Percentiles rank a stretch among this genome's conserved stretches.
Conservation (phyloP, 2,113 vertebrate species). For the Oxyura jamaicensis region DNA sequence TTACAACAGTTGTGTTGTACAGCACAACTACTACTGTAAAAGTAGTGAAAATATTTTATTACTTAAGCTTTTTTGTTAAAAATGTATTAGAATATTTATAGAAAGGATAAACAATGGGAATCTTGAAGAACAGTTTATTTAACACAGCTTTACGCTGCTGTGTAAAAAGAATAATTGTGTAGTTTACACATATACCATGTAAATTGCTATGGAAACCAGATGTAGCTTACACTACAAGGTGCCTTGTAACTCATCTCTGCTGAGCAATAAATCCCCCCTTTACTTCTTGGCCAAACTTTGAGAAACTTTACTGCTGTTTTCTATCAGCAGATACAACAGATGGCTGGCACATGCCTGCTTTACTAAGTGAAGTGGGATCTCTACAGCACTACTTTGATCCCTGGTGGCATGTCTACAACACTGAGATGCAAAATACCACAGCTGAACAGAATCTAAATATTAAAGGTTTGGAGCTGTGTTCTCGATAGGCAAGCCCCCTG, state of each 20-base stretch:
- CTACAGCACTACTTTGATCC: slow-evolving; percentile 84
- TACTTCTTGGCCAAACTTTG: slow-evolving; percentile 80
- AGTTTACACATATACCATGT: slow-evolving; percentile 73
- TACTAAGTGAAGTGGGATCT: slow-evolving; percentile 80
- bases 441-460: slow-evolving; percentile 79
- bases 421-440: slow-evolving; percentile 85
- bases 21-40: neutral
- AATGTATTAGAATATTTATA: slow-evolving; percentile 32
- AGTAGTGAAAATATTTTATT: neutral
- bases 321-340: slow-evolving; percentile 86
- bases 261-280: slow-evolving; percentile 78
- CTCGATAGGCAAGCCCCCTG: slow-evolving; percentile 67
- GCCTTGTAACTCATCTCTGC: slow-evolving; percentile 82
- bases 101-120: slow-evolving; percentile 35
- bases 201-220: slow-evolving; percentile 80
- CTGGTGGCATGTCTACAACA: slow-evolving; percentile 83
- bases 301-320: slow-evolving; percentile 86
- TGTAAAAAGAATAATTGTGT: slow-evolving; percentile 61
- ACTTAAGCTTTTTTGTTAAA: neutral
- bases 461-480: slow-evolving; percentile 74
- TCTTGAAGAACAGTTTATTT: slow-evolving; percentile 30
- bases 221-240: slow-evolving; percentile 81
- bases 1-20: neutral
- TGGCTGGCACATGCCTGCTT: slow-evolving; percentile 89
- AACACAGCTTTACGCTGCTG: slow-evolving; percentile 4